A percentile compares a stretch with the other conserved stretches of the same genome.
These are phyloP conservation scores for Cassiopea andromeda DNA, from an alignment of 30 jellyfish, hydroid and myxozoan species.

Conservation along the genomic window DNA sequence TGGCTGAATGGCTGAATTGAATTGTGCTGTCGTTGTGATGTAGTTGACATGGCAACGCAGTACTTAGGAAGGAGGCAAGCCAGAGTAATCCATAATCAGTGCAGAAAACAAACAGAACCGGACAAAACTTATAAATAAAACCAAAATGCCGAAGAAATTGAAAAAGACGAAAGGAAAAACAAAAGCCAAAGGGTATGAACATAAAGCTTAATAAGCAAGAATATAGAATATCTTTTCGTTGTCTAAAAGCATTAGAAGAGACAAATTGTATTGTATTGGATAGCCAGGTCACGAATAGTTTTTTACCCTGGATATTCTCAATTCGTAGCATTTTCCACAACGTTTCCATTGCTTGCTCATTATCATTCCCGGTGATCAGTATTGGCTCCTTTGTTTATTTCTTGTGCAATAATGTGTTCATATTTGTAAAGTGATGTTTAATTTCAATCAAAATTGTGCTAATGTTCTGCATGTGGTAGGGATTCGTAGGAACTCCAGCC, in stretches of 20 bases:
- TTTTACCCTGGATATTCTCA: too few relatives aligned
- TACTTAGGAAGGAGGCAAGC: conserved; percentile 54
- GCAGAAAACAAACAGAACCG: not conserved
- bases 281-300: too few relatives aligned
- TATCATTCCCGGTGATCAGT: too few relatives aligned
- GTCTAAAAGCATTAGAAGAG: not conserved
- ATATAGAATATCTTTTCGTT: not conserved
- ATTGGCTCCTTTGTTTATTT: too few relatives aligned
- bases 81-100: not conserved
- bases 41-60: conserved; percentile 55
- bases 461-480: too few relatives aligned
- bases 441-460: too few relatives aligned
- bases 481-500: too few relatives aligned
- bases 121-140: not conserved
- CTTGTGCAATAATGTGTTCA: too few relatives aligned
- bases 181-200: conserved; percentile 60
- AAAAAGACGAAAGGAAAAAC: conserved; percentile 61
- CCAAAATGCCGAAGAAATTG: conserved; percentile 70
- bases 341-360: too few relatives aligned
- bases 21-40: not conserved
- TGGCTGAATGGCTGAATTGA: not conserved
- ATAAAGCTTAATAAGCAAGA: not conserved
- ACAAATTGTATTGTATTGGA: too few relatives aligned
- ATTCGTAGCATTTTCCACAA: too few relatives aligned
- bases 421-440: too few relatives aligned